A percentile compares a stretch with the other conserved stretches of the same genome.
These are phyloP conservation scores for Drosophila pallidifrons DNA, from an alignment of 1,140 invertebrate species.

Conservation along the genomic window DNA sequence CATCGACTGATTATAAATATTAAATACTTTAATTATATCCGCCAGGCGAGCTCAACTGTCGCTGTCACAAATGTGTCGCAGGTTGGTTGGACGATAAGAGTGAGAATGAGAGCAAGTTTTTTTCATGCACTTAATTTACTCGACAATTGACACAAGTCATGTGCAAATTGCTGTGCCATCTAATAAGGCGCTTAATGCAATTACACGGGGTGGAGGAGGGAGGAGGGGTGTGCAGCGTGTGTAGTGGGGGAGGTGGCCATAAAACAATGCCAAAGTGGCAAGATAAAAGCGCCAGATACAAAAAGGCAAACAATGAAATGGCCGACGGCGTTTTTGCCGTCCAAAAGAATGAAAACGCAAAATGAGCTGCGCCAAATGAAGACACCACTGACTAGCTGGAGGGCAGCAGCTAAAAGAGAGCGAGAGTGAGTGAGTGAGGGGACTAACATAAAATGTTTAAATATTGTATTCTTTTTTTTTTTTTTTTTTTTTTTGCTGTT, in stretches of 20 bases:
- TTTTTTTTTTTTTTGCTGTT: conserved; percentile 7
- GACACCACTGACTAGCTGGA: conserved; percentile 24
- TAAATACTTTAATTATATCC: conserved; percentile 48
- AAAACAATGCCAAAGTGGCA: conserved; percentile 74
- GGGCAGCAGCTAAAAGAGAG: no score
- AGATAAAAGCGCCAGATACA: conserved; percentile 63
- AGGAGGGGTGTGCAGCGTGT: background rate
- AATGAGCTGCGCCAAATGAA: conserved; percentile 65
- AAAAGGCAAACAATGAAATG: conserved; percentile 72
- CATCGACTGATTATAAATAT: conserved; percentile 39
- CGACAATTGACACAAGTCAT: conserved; percentile 61
- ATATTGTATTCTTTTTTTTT: conserved; percentile 44
- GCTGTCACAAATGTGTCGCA: background rate
- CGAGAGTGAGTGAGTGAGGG: background rate
- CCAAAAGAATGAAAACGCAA: conserved; percentile 62
- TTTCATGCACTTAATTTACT: conserved; percentile 17
- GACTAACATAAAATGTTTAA: conserved; percentile 57
- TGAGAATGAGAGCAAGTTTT: background rate
- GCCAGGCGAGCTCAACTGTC: background rate
- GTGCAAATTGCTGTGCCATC: conserved; percentile 71
- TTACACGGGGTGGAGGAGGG: conserved; percentile 32
- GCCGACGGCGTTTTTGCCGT: conserved; percentile 50
- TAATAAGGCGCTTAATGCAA: conserved; percentile 75
- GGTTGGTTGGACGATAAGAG: background rate
- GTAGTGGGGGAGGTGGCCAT: conserved; percentile 29